Evolutionary conservation across 2,888 invertebrate species (phyloP), one percentile per base, ranked within the genome.

Genomic region (Drosophila mimetica): DNA sequence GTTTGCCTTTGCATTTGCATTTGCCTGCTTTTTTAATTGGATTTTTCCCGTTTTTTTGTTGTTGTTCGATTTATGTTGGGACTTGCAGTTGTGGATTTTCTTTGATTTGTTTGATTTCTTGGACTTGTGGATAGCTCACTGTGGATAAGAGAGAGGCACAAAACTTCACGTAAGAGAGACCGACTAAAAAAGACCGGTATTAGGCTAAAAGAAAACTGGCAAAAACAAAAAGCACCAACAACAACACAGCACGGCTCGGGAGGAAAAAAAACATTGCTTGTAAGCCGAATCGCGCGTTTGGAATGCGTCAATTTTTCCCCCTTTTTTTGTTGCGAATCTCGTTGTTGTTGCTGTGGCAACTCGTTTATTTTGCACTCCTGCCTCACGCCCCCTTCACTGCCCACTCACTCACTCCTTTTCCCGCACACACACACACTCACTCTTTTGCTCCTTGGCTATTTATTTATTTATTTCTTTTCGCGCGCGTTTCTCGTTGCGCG

Each of bases 231-330:
- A 69, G 25, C 53, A 74, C 65, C 55, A 73, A 47, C 57, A 70
- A 57, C 72, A 70, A 48, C 44, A 71, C 25, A 41, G 66, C 69
- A 75, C 67, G 13, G 39, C 51, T 55, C 22, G 20, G n/a, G 22
- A 25, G 14, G n/a, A n/a, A 39, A 41, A 44, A 57, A 73, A 58
- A 36, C 76, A 55, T 69, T 71, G 18, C 18, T 50, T 37, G 46
- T 46, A 46, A 46, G 46, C 46, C 46, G 16, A 53, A 53, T 53
- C 55, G 34, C 37, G 55, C 20, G 55, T 60, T 76, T 76, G 82
- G 88, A 82, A 82, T 85, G 88, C 86, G 82, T 87, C 79, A 82
- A 85, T 71, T 69, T 71, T 53, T 50, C 83, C 77, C 74, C 63
- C 48, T 30, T 30, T 32, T 69, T 63, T 72, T 57, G n/a, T 46